A percentile compares a stretch with the other conserved stretches of the same genome.
phyloP scores from a whole-genome alignment of 1,140 invertebrate species.

The Drosophila pachea region DNA sequence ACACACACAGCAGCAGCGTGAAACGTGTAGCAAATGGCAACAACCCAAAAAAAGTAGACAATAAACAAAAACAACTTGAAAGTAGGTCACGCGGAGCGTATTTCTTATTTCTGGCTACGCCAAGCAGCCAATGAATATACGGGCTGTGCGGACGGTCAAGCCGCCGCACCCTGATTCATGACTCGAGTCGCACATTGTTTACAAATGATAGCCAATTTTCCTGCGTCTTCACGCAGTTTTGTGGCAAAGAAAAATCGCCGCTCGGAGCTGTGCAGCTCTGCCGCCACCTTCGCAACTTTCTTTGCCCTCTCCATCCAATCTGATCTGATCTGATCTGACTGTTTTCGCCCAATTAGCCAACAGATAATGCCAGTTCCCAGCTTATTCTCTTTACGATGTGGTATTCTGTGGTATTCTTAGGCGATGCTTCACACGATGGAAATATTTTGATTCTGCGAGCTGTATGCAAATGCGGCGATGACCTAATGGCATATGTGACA shows the following conservation, averaged over 20 bases:
- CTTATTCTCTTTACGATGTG: not conserved
- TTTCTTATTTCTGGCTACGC: constrained; percentile 64
- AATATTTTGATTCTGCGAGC: constrained; percentile 45
- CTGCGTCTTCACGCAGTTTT: constrained; percentile 28
- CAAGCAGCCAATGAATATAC: constrained; percentile 55
- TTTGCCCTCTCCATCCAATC: constrained; percentile 54
- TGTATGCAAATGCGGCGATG: constrained; percentile 67
- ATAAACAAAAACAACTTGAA: constrained; percentile 57
- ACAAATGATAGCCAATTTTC: constrained; percentile 75
- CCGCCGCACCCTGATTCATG: constrained; percentile 20
- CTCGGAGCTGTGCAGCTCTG: constrained; percentile 14
- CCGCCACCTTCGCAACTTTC: constrained; percentile 57
- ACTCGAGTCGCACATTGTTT: constrained; percentile 62
- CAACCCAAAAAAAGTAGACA: constrained; percentile 35
- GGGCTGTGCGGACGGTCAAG: constrained; percentile 9
- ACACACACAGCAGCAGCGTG: constrained; percentile 3
- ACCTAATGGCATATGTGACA: constrained; percentile 74
- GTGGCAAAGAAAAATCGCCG: constrained; percentile 57
- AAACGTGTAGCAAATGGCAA: constrained; percentile 25
- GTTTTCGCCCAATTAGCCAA: constrained; percentile 22
- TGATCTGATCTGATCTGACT: too few relatives aligned
- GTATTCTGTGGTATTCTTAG: not conserved
- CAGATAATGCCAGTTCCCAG: constrained; percentile 29
- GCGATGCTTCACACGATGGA: constrained; percentile 35
- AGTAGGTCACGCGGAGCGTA: constrained; percentile 68